Evolutionary conservation across 2,797 vertebrate species (phyloP), one percentile per base, ranked within the genome.

Genomic region (Acanthis flammea): DNA sequence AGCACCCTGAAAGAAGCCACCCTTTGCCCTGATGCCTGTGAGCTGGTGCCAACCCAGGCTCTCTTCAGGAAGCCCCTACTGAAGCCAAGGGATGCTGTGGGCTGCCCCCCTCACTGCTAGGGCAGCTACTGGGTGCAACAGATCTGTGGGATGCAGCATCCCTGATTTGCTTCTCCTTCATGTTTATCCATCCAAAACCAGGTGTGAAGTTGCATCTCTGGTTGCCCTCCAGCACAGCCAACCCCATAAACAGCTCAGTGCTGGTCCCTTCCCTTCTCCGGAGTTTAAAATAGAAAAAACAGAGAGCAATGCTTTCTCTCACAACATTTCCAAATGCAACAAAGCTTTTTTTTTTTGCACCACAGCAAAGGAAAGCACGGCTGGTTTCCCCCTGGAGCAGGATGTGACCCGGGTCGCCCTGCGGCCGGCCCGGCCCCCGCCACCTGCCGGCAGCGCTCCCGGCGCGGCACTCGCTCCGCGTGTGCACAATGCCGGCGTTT

Each of bases 371-470:
- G 17, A 30, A 44, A 85, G 42, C 33, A 7, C 2, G 0, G 47
- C 16, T 15, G 74, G 21, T 25, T 33, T 41, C 7, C 31, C 2
- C 8, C 30, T 22, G 11, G 5, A 25, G 33, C 51, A 35, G 84
- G 86, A 70, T 11, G 67, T 2, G 9, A 27, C 10, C 47, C 35
- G 2, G 76, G 16, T 24, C 1, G 1, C 42, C 51, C 42, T 35
- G 10, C 1, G 0, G 37, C 51, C 1, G 1, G 42, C 24, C 19
- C 2, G 2, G 42, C 71, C 60, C 48, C 2, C 21, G 39, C 84
- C 7, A 12, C 61, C 94, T 79, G 84, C 33, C 6, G 35, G 79
- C 41, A 18, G 41, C 41, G 17, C 67, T 14, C 3, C 42, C 9
- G 22, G 42, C 51, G 39, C 41, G 7, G 41, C 41, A 16, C 67